Percentiles rank a stretch among this genome's conserved stretches.
Evolutionary conservation across 2,888 invertebrate species (phyloP).

Genomic region (Fragum sueziense): DNA sequence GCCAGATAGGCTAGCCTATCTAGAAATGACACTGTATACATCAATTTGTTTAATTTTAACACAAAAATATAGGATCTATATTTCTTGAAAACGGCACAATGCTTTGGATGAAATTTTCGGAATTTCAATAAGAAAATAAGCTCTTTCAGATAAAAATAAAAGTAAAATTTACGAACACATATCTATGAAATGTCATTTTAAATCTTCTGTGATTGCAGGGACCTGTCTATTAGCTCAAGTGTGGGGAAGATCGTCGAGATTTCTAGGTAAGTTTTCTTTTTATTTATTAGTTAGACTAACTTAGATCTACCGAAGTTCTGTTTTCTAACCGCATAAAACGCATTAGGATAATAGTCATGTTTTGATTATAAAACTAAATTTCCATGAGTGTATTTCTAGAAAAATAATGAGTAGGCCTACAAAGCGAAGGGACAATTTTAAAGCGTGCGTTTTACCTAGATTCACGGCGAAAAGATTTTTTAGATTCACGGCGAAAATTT

Average conservation of each 20-base stretch:
- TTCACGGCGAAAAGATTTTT: background rate
- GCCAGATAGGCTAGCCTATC: background rate
- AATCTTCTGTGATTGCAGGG: background rate
- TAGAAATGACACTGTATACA: too few species aligned
- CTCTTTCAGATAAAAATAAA: too few species aligned
- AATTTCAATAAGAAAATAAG: background rate
- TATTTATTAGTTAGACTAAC: background rate
- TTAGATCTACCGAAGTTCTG: background rate
- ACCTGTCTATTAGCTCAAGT: background rate
- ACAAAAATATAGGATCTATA: too few species aligned
- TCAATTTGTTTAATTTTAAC: too few species aligned
- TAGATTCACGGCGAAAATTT: background rate
- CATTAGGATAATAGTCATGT: background rate
- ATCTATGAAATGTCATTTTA: background rate
- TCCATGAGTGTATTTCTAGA: background rate
- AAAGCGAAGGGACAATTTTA: background rate
- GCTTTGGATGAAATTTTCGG: background rate
- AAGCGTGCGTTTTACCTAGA: background rate
- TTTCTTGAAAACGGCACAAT: too few species aligned
- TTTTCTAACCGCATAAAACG: background rate
- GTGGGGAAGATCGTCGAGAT: background rate
- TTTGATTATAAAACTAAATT: background rate
- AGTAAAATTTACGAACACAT: too few species aligned
- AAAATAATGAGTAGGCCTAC: background rate
- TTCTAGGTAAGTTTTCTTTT: background rate